phyloP scores from a whole-genome alignment of 2,888 invertebrate species.

The Lobophora halterata region DNA sequence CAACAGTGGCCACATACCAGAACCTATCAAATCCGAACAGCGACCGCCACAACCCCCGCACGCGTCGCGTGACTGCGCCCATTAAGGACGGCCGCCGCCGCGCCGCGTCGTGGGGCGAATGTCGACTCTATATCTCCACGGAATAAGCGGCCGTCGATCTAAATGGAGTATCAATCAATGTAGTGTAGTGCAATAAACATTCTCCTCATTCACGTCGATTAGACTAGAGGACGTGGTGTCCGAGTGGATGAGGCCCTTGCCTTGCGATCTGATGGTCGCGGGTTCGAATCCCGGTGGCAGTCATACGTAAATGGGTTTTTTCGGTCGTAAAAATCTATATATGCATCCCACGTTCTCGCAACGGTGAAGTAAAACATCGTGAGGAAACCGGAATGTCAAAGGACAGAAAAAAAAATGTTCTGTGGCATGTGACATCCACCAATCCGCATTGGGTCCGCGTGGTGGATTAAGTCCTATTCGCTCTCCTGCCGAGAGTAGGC shows the following conservation, averaged over 20 bases:
- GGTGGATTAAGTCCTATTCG: too few relatives aligned
- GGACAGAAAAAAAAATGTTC: too few relatives aligned
- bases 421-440: too few relatives aligned
- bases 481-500: too few relatives aligned
- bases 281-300: too few relatives aligned
- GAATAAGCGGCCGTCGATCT: slow-evolving; percentile 22
- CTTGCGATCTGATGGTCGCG: too few relatives aligned
- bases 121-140: slow-evolving; percentile 23
- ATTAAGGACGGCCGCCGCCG: slow-evolving; percentile 21
- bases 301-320: too few relatives aligned
- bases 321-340: too few relatives aligned
- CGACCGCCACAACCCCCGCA: slow-evolving; percentile 4
- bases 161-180: slow-evolving; percentile 20
- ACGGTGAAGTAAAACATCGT: too few relatives aligned
- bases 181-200: slow-evolving; percentile 25
- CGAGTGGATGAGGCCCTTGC: neutral
- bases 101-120: slow-evolving; percentile 16
- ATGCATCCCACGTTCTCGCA: too few relatives aligned
- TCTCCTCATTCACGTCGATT: slow-evolving; percentile 24
- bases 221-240: slow-evolving; percentile 13
- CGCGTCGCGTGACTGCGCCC: slow-evolving; percentile 25
- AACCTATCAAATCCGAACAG: slow-evolving; percentile 15
- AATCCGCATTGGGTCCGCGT: too few relatives aligned
- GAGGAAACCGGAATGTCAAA: too few relatives aligned
- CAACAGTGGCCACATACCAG: slow-evolving; percentile 2